Evolutionary conservation across 2,797 vertebrate species (phyloP), one percentile per base, ranked within the genome.

Genomic region (Acanthornis magna): DNA sequence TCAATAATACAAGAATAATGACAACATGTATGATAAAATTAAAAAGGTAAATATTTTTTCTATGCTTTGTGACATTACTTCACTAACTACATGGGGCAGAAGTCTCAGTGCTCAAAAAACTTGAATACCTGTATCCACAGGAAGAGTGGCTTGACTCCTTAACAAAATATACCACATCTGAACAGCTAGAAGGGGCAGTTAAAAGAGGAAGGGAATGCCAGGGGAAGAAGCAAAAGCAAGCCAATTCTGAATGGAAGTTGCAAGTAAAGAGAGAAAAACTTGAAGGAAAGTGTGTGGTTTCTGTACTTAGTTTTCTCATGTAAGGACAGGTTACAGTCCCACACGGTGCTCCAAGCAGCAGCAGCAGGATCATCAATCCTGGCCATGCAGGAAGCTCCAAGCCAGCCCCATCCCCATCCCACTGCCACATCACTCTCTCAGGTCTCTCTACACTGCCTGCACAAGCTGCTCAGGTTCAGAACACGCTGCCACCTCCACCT

Each of bases 381-480:
- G 43, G 38, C 22, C 40, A 7, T 0, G 2, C 18, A 70, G 77
- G 65, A 38, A 55, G 73, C 73, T 58, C 21, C 1, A 6, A 34
- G 55, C 21, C 88, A 87, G 71, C 42, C n/a, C 23, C n/a, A 62
- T 38, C 53, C 66, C 11, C 7, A 13, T 5, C 45, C 57, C 32
- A 4, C 11, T 4, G 10, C 11, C 61, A 51, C 51, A 11, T 32
- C 48, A 19, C 40, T 11, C 21, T 0, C 22, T 17, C 32, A 55
- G 32, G 15, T 10, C 36, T 32, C 57, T 34, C 29, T 32, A 30
- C 63, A 4, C 26, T 32, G 34, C 50, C 72, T 54, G 55, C 32
- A 29, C 0, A 0, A 6, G 18, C 45, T 40, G 58, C 38, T 58
- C 51, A 11, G 36, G 40, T 16, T 77, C 53, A 61, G 67, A 68